Evolutionary conservation across 1,140 invertebrate species (phyloP), one percentile per base, ranked within the genome.

Genomic region (Conus betulinus): DNA sequence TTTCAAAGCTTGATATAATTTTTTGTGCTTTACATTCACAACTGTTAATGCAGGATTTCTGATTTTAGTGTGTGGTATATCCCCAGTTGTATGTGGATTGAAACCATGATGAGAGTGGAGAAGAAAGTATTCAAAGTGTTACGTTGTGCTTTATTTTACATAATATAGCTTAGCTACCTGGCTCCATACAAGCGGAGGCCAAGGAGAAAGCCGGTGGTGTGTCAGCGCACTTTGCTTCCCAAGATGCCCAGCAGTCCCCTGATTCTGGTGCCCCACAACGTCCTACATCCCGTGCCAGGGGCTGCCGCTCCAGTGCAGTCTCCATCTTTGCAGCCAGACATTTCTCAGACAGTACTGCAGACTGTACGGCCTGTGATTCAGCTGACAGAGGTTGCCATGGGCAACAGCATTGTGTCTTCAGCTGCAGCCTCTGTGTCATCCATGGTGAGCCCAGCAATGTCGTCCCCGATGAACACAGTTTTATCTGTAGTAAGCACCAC

Each of bases 401-500:
- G 79, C 39, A 23, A 23, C 79, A 20, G 5, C 23, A 23, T 53
- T 8, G 20, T 81, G 79, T 81, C 79, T 4, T 51, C 79, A 13
- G 39, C 25, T 7, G 76, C 51, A 15, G 25, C 76, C 27, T 13
- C 25, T 23, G 15, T 25, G 53, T 67, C 27, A 13, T 27, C 55
- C n/a, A 25, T 67, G 55, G 39, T 39, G 39, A 39, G 10, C 13
- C n/a, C 53, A 0, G 11, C 53, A 82, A 97, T 87, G 96, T 97
- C 93, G 96, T 97, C 90, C 99, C 99, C 89, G 98, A 98, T 94
- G 97, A 97, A 95, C 98, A 98, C 3, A 99, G 99, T 95, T 93
- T 93, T 15, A 98, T 99, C 91, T 99, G 99, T 96, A 97, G 97
- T 60, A 60, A 60, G 8, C 57, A 5, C 57, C 57, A 60, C 91